A percentile compares a stretch with the other conserved stretches of the same genome.
Conservation (phyloP, 2,797 vertebrate species). For the Spinibarbus caldwelli region DNA sequence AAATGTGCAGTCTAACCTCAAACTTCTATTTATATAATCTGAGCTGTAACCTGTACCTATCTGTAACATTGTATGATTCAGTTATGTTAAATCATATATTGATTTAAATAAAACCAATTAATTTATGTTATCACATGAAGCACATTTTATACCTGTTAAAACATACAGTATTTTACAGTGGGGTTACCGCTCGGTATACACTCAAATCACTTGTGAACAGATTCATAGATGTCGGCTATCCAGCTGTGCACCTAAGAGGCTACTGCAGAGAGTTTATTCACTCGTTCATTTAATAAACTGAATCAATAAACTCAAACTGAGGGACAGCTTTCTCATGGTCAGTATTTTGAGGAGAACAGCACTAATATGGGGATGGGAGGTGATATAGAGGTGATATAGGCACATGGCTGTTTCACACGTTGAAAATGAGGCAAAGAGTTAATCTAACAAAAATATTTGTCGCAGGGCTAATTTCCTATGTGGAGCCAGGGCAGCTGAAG, state of each 20-base stretch:
- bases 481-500: conserved; percentile 79
- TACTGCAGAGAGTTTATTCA: conserved; percentile 67
- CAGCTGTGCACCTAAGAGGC: conserved; percentile 63
- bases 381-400: conserved; percentile 67
- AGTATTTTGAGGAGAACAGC: conserved; percentile 50
- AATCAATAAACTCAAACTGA: conserved; percentile 76
- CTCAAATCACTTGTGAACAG: conserved; percentile 41
- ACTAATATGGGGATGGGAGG: conserved; percentile 66
- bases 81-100: neutral
- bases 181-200: neutral
- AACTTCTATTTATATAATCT: neutral
- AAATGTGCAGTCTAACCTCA: neutral
- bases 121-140: neutral
- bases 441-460: conserved; percentile 93
- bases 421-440: conserved; percentile 78
- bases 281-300: conserved; percentile 71
- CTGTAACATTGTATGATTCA: neutral
- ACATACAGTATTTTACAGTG: no score
- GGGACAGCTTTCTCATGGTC: conserved; percentile 71
- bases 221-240: conserved; percentile 53
- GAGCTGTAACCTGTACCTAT: neutral
- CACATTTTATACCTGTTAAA: neutral
- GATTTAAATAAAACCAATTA: neutral
- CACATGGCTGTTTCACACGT: conserved; percentile 78
- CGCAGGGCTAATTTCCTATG: conserved; percentile 87